Conservation (phyloP, 2,113 vertebrate genomes). For the Cyanocitta stelleri region DNA sequence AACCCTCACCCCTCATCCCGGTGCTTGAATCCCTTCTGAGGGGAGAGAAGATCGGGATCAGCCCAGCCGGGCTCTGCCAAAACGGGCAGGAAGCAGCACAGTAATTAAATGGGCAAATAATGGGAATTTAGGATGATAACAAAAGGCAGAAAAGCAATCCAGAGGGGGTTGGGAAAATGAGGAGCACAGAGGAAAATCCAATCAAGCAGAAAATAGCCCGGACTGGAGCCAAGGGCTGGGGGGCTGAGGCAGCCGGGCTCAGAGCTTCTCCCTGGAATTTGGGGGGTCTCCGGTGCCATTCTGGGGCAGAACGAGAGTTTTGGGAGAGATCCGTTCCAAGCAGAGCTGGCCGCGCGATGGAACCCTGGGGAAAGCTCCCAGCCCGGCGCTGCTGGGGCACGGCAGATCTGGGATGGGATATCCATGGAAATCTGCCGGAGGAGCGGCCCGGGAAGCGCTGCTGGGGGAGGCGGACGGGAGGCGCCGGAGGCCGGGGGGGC, state of each 20-base stretch:
- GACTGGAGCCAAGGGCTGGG: neutral
- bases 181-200: neutral
- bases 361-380: neutral
- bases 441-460: neutral
- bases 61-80: neutral
- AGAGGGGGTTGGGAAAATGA: neutral
- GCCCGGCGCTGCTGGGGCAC: accelerated
- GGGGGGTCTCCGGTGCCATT: accelerated
- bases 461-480: neutral
- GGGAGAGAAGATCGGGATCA: neutral
- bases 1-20: accelerated
- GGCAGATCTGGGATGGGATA: neutral
- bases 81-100: neutral
- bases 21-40: neutral
- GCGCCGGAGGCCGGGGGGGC: neutral
- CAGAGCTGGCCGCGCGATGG: neutral
- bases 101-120: conserved; percentile 34
- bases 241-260: neutral
- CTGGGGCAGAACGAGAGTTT: neutral
- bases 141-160: conserved; percentile 20
- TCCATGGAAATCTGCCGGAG: neutral
- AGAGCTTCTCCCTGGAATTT: neutral
- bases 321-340: neutral
- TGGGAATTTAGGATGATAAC: conserved; percentile 1
- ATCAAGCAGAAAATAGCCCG: neutral